Conservation (phyloP, 1,140 invertebrate species). For the Diabrotica virgifera region DNA sequence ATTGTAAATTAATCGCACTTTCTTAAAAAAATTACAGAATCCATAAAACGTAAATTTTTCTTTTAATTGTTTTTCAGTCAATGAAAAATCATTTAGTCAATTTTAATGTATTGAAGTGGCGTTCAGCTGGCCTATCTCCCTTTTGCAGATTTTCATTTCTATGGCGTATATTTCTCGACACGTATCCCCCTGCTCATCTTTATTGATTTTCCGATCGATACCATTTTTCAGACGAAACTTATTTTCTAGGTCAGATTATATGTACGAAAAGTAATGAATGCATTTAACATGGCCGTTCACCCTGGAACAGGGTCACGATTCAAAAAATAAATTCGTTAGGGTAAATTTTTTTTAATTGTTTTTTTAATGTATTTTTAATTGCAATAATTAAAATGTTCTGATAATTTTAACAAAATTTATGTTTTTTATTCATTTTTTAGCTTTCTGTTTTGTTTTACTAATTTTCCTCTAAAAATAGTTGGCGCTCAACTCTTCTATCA, state of each 20-base stretch:
- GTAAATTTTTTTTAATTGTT: neutral
- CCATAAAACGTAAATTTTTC: too few relatives aligned
- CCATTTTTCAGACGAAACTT: conserved; percentile 15
- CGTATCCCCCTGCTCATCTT: conserved; percentile 11
- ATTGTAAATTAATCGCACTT: too few relatives aligned
- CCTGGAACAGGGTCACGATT: neutral
- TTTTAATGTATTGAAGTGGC: too few relatives aligned
- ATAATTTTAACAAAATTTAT: too few relatives aligned
- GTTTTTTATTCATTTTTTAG: too few relatives aligned
- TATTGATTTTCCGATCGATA: conserved; percentile 20
- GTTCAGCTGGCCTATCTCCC: neutral
- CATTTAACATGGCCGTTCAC: conserved; percentile 4
- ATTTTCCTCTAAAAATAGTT: too few relatives aligned
- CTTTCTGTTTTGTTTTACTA: too few relatives aligned
- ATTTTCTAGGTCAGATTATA: conserved; percentile 23
- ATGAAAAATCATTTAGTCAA: too few relatives aligned
- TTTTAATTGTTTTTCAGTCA: too few relatives aligned
- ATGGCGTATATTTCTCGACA: conserved; percentile 10
- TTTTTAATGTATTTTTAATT: neutral
- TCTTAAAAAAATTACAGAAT: too few relatives aligned
- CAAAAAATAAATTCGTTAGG: neutral
- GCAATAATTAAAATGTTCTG: too few relatives aligned
- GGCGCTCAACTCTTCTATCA: too few relatives aligned
- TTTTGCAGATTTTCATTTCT: conserved; percentile 4
- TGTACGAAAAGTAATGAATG: neutral